These are phyloP conservation scores for Spilogale gracilis DNA, from an alignment of 2,113 vertebrate genomes.

Conservation along the genomic window DNA sequence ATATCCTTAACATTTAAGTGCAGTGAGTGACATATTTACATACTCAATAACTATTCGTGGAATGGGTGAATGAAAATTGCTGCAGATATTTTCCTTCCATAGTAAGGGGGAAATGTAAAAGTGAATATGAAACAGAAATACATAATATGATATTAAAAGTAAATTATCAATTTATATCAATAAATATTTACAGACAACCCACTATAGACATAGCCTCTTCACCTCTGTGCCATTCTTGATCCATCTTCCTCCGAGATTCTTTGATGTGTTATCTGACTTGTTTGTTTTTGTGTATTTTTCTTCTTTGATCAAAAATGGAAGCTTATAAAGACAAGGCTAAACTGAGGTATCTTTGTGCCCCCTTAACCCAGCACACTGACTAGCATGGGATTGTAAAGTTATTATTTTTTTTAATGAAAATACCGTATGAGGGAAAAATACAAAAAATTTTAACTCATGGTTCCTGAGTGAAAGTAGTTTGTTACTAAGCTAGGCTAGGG, in stretches of 20 bases:
- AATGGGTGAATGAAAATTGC: not conserved
- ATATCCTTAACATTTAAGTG: not conserved
- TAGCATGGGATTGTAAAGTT: not conserved
- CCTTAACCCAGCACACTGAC: not conserved
- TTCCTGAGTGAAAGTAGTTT: not conserved
- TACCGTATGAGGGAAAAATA: not conserved
- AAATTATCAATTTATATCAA: not conserved
- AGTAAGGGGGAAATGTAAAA: not conserved
- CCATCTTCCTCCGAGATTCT: not conserved
- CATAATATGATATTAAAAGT: not conserved
- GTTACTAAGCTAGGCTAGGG: not conserved
- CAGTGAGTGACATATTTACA: not conserved
- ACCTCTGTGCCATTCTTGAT: not conserved
- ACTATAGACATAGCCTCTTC: not conserved
- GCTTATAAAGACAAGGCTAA: not conserved
- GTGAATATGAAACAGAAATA: not conserved
- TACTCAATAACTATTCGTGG: not conserved
- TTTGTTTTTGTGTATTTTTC: not conserved
- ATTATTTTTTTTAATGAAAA: conserved; percentile 11
- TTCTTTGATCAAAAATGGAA: not conserved
- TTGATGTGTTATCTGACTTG: not conserved
- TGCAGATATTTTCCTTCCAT: not conserved
- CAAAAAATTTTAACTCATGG: not conserved
- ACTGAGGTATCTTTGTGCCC: not conserved
- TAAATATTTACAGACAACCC: not conserved